Base-by-base conservation (phyloP, 2,888 invertebrate species). In the Drosophila formosana region DNA sequence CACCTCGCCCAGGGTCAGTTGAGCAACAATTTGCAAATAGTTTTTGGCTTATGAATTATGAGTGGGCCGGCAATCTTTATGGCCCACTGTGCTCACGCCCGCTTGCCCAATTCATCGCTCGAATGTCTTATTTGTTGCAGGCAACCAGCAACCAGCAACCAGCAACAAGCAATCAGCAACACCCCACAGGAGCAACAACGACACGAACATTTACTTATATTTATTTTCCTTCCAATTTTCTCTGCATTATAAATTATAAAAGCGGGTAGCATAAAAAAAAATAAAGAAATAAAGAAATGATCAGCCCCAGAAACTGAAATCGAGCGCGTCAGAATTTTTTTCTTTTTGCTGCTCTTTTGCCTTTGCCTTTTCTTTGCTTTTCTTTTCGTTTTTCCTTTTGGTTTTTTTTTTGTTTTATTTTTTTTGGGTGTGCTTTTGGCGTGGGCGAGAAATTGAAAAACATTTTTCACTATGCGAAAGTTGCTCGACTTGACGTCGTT, bases 391-490 rank as follows among this genome's bases (percentile, higher is more conserved):
- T 64, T 30, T 55, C 46, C 34, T 8, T 18, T 58, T 58, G 41
- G 52, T 9, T 5, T 51, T 72, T 72, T 69, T 43, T 64, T 52
- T 18, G 49, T 51, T 8, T 34, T 34, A 4, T n/a, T n/a, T 39
- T 25, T 57, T 47, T 34, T 34, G 6, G 7, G 5, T 34, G 7
- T 11, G 7, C 23, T 28, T 13, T 58, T 63, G 51, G 84, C 72
- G 85, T 85, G 77, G 85, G 85, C 77, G 85, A 50, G 55, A 82
- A 83, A 81, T 83, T 73, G 64, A 83, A 83, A 85, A 83, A 83
- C 85, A 85, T 81, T 83, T 83, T 83, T 82, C 75, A 75, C 68
- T 60, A 77, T 81, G 82, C 82, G 47, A 85, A 84, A 70, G 75
- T 82, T 56, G 46, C 63, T 58, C 61, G 37, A 61, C 47, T 60